Base-by-base conservation (phyloP, 2,888 invertebrate species). In the Sinodicranocentrus sp. region DNA sequence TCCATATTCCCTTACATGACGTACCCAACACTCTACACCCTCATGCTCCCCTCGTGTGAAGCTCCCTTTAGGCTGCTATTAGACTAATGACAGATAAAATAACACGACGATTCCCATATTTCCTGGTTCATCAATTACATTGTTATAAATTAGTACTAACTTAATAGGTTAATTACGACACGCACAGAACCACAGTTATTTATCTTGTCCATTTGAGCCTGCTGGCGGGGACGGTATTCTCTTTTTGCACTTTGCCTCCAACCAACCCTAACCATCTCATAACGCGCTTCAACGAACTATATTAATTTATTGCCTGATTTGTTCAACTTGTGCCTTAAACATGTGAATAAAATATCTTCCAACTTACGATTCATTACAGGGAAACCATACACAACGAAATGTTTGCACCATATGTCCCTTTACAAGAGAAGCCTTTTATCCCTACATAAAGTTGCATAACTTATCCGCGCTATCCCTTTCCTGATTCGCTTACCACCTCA, bases 161-260 rank as follows among this genome's bases (percentile, higher is more conserved):
- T 76, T 54, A 67, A 76, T 76, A 67, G 67, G 76, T 67, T 76
- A 76, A 76, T 76, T 76, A 67, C 52, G 54, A 43, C 76, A 76
- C 57, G 75, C 52, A 17, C 33, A 57, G n/a, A 52, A 25, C 52
- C 25, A 25, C 21, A 54, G n/a, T 23, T 6, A 54, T 54, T 8
- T 48, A n/a, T 48, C 48, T 3, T 48, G 48, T 48, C 39, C 39
- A 39, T 39, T 39, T 39, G 5, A 39, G 13, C 39, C 5, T 39
- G 5, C n/a, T n/a, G n/a, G n/a, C n/a, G n/a, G n/a, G n/a, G n/a
- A n/a, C n/a, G n/a, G n/a, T n/a, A n/a, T n/a, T n/a, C n/a, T n/a
- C 6, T 39, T 5, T 39, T 48, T 48, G 17, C 17, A 17, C 48
- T 2, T 17, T 57, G 57, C 6, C 1, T 57, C 2, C 57, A n/a